Percentiles rank a stretch among this genome's conserved stretches.
Evolutionary conservation across 2,888 invertebrate genomes (phyloP).

Genomic region (Oligia strigilis): DNA sequence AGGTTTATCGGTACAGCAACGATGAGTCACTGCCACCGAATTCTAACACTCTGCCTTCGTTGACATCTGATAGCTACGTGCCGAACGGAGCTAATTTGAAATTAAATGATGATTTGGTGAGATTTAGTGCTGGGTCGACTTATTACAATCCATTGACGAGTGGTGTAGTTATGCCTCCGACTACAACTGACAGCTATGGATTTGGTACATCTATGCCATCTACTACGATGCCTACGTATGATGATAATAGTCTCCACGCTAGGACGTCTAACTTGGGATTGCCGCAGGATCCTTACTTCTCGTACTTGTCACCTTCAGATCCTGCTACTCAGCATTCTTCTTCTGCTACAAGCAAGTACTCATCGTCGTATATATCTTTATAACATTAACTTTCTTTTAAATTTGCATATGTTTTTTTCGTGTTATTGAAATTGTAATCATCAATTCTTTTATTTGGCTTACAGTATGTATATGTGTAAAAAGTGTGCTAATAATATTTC

Average conservation of each 20-base stretch:
- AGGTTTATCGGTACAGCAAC: constrained; percentile 85
- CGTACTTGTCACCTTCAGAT: constrained; percentile 80
- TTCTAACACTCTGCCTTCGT: constrained; percentile 77
- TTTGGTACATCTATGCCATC: constrained; percentile 76
- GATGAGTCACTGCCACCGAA: constrained; percentile 87
- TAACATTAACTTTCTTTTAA: constrained; percentile 62
- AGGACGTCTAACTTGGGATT: constrained; percentile 76
- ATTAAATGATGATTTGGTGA: constrained; percentile 82
- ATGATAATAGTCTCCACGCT: constrained; percentile 77
- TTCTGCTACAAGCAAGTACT: constrained; percentile 79
- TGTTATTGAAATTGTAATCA: constrained; percentile 12
- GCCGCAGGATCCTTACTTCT: constrained; percentile 83
- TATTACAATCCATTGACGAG: constrained; percentile 82
- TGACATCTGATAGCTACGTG: constrained; percentile 84
- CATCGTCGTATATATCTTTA: constrained; percentile 83
- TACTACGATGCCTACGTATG: constrained; percentile 80
- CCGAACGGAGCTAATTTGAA: constrained; percentile 86
- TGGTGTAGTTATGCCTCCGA: constrained; percentile 79
- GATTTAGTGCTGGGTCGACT: constrained; percentile 77
- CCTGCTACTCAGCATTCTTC: constrained; percentile 75
- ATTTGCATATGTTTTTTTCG: constrained; percentile 13
- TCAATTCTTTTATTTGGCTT: background rate
- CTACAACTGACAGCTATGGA: constrained; percentile 80
- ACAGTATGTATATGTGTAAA: background rate
- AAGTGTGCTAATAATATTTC: constrained; percentile 3